A percentile compares a stretch with the other conserved stretches of the same genome.
Conservation (phyloP, 2,888 invertebrate species). For the Chrysolina haemoptera region DNA sequence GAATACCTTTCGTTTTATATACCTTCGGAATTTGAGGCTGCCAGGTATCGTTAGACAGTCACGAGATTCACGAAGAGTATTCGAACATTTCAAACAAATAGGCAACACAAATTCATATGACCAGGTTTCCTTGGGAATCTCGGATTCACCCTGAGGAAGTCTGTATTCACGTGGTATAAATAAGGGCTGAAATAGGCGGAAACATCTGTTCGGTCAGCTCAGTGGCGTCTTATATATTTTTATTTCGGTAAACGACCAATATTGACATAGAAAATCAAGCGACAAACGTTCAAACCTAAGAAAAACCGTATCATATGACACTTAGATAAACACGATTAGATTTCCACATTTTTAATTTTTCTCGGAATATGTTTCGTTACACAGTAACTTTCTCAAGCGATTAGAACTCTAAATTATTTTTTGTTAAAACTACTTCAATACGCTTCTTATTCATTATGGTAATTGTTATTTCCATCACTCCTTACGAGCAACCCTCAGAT, state of each 20-base stretch:
- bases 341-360: too few relatives aligned
- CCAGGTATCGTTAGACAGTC: background rate
- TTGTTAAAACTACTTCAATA: too few relatives aligned
- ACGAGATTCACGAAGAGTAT: background rate
- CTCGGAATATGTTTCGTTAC: too few relatives aligned
- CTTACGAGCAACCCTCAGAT: too few relatives aligned
- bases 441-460: too few relatives aligned
- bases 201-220: background rate
- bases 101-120: background rate
- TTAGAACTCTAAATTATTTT: too few relatives aligned
- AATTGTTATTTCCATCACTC: too few relatives aligned
- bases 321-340: too few relatives aligned
- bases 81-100: background rate
- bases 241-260: background rate
- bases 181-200: constrained; percentile 17
- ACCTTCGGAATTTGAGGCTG: background rate
- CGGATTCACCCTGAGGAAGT: background rate
- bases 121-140: background rate
- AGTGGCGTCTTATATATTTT: background rate
- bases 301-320: too few relatives aligned
- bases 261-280: too few relatives aligned
- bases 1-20: background rate
- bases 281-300: too few relatives aligned
- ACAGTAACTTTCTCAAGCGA: too few relatives aligned
- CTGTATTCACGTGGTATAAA: constrained; percentile 5